A percentile compares a stretch with the other conserved stretches of the same genome.
These are phyloP conservation scores for Nycticryphes semicollaris DNA, from an alignment of 2,113 vertebrate genomes.

Conservation along the genomic window DNA sequence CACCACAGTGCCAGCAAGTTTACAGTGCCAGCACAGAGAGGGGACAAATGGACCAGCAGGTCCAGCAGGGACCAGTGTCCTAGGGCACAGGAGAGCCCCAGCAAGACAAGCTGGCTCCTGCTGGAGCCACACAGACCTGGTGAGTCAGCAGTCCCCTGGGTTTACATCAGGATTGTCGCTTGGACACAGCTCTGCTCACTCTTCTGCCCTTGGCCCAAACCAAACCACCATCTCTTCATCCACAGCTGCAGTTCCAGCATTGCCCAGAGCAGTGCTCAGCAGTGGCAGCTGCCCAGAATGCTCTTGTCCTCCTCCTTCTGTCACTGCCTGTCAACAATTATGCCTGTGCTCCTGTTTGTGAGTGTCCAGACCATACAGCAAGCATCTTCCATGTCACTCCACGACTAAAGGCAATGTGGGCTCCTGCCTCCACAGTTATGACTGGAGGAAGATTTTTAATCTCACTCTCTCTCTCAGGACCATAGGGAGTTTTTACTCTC, in stretches of 20 bases:
- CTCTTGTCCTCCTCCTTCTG: not conserved
- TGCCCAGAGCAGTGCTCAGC: not conserved
- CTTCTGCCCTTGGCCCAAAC: not conserved
- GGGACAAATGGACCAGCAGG: not conserved
- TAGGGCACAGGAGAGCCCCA: not conserved
- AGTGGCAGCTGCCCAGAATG: not conserved
- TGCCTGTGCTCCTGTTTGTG: not conserved
- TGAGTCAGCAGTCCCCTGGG: not conserved
- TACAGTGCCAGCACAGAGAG: not conserved
- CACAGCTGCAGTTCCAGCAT: not conserved
- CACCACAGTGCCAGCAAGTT: not conserved
- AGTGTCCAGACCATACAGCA: not conserved
- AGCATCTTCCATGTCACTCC: not conserved
- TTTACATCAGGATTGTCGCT: not conserved
- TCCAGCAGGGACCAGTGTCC: not conserved
- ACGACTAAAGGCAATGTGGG: not conserved
- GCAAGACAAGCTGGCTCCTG: not conserved
- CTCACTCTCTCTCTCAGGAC: not conserved
- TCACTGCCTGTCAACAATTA: accelerated
- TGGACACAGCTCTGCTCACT: not conserved
- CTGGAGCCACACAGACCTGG: not conserved
- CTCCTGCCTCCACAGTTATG: not conserved
- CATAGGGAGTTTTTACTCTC: not conserved
- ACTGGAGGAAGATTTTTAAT: not conserved
- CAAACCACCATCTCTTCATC: not conserved